phyloP scores from a whole-genome alignment of 2,888 invertebrate genomes.

The Marasmarcha lunaedactyla region DNA sequence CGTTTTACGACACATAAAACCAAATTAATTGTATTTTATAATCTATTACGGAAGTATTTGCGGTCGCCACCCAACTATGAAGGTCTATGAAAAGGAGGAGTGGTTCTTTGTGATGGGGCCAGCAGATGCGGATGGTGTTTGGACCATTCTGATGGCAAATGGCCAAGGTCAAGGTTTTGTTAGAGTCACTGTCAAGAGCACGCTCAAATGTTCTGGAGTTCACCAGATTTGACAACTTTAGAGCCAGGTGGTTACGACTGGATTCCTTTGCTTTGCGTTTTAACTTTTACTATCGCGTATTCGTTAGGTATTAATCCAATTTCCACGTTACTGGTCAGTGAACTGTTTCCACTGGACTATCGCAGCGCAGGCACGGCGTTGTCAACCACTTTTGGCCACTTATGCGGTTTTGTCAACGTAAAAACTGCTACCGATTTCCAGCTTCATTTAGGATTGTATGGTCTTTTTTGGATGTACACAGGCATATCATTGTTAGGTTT shows the following conservation, averaged over 20 bases:
- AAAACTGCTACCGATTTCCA: constrained; percentile 87
- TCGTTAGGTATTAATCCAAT: constrained; percentile 83
- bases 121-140: too few species aligned
- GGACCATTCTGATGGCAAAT: too few species aligned
- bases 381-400: constrained; percentile 85
- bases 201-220: constrained; percentile 69
- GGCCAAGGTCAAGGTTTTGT: too few species aligned
- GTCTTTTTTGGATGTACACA: constrained; percentile 90
- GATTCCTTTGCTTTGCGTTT: constrained; percentile 86
- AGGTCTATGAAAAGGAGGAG: too few species aligned
- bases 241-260: constrained; percentile 75
- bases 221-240: constrained; percentile 33
- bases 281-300: constrained; percentile 86
- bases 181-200: too few species aligned
- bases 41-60: too few species aligned
- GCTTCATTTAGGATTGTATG: constrained; percentile 78
- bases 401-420: constrained; percentile 87
- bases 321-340: constrained; percentile 78
- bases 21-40: too few species aligned
- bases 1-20: too few species aligned
- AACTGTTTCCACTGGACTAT: constrained; percentile 78
- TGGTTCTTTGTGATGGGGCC: too few species aligned
- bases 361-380: constrained; percentile 77
- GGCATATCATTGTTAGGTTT: constrained; percentile 83
- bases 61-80: too few species aligned